Base-by-base conservation (phyloP, 2,888 invertebrate genomes). In the Deladenus siricidicola region DNA sequence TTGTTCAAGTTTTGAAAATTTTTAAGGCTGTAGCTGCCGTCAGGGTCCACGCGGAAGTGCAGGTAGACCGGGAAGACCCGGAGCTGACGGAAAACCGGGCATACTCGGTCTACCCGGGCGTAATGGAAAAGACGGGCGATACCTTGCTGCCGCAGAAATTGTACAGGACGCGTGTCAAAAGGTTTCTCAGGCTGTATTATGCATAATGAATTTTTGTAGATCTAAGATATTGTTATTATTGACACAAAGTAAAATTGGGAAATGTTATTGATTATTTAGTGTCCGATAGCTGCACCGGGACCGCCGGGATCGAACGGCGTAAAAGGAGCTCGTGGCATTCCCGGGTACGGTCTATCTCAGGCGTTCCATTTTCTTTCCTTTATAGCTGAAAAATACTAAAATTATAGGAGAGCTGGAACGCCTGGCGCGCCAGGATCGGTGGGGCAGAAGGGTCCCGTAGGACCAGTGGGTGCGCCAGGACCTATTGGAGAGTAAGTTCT, bases 121-220 rank as follows among this genome's bases (percentile, higher is more conserved):
- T 3, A 39, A 50, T 39, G 61, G 61, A 4, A 30, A 52, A 21
- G 47, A 58, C 19, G 61, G 61, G 23, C 21, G 30, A n/a, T 60
- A 60, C 23, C 8, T 60, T 17, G 43, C 30, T 24, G 55, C 51
- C 4, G 44, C 39, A 4, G 57, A 56, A 45, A 45, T 42, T 17
- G 47, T 29, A 19, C 28, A 59, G 23, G 58, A 60, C 23, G 34
- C 56, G 3, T 60, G 60, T 51, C 60, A 60, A 39, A 60, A 54
- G 24, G 53, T 53, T 4, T 4, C 21, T 47, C 8, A 23, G 8
- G 8, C 21, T 2, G 19, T 23, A 10, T 28, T 24, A 1, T 19
- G 4, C n/a, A 29, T 28, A n/a, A 29, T 8, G 30, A 23, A 50
- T 28, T 50, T 50, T 26, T 14, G 8, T 50, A 28, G 30, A 10